These are phyloP conservation scores for Pachycephus smyrnensis DNA, from an alignment of 2,888 invertebrate species.

Conservation along the genomic window DNA sequence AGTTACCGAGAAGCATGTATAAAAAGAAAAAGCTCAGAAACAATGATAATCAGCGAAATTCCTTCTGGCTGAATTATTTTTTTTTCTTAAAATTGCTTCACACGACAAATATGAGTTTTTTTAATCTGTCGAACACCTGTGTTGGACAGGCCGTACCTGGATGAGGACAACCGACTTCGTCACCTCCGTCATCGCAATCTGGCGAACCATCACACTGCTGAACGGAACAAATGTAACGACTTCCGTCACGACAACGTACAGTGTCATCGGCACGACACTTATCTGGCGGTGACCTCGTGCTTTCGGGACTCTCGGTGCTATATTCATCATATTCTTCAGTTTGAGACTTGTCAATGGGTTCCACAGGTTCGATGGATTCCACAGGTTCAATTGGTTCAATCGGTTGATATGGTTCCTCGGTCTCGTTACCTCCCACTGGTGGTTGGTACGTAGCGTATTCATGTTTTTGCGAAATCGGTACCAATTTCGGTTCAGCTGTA, in stretches of 20 bases:
- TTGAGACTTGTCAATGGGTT: no score
- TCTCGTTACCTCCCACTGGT: not conserved
- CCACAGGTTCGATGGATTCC: no score
- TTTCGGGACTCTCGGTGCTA: not conserved
- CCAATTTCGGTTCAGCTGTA: not conserved
- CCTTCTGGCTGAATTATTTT: not conserved
- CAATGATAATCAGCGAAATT: not conserved
- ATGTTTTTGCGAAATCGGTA: no score
- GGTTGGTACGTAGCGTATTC: no score
- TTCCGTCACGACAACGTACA: conserved; percentile 69
- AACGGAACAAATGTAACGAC: conserved; percentile 70
- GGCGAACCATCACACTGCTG: conserved; percentile 74
- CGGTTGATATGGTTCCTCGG: not conserved
- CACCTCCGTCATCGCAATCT: conserved; percentile 77
- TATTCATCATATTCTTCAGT: not conserved
- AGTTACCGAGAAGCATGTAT: not conserved
- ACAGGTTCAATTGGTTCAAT: not conserved
- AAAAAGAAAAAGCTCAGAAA: not conserved
- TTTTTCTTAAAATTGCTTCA: not conserved
- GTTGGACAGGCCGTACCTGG: conserved; percentile 33
- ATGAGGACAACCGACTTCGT: conserved; percentile 73
- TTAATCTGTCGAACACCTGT: not conserved
- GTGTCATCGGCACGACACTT: conserved; percentile 70
- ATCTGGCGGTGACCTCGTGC: conserved; percentile 23
- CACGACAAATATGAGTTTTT: not conserved